A percentile compares a stretch with the other conserved stretches of the same genome.
These are phyloP conservation scores for Tachina grossa DNA, from an alignment of 2,888 invertebrate genomes.

Conservation along the genomic window DNA sequence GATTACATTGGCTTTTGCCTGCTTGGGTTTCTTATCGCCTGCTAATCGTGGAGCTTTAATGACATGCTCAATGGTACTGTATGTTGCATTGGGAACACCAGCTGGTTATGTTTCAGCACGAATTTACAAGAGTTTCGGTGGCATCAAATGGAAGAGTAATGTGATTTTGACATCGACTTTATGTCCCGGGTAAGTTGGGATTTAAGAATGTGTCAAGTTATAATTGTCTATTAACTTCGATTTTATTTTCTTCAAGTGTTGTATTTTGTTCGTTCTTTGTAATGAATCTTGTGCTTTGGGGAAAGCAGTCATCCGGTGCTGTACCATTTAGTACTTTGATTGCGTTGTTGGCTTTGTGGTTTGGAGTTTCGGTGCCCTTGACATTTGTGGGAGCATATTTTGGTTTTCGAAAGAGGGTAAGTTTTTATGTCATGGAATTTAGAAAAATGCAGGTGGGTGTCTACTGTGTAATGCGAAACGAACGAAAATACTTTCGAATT, in stretches of 20 bases:
- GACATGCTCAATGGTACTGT: constrained; percentile 98
- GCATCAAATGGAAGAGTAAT: constrained; percentile 99
- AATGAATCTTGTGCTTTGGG: constrained; percentile 98
- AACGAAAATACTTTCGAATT: no score
- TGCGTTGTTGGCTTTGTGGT: constrained; percentile 97
- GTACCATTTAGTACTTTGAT: constrained; percentile 98
- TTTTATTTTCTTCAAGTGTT: constrained; percentile 85
- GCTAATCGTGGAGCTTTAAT: constrained; percentile 99
- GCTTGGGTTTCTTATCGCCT: constrained; percentile 98
- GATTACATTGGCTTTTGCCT: constrained; percentile 98
- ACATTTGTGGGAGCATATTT: constrained; percentile 99
- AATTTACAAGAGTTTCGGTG: constrained; percentile 99
- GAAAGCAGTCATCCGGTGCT: constrained; percentile 96
- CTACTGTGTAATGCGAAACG: no score
- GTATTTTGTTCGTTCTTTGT: constrained; percentile 98
- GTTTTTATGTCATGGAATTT: constrained; percentile 73
- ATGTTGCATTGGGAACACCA: constrained; percentile 97
- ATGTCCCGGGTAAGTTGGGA: constrained; percentile 92
- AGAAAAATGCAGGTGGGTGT: no score
- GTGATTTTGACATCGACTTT: constrained; percentile 97
- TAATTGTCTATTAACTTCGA: not conserved
- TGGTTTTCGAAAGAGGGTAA: constrained; percentile 97
- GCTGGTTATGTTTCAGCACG: constrained; percentile 98
- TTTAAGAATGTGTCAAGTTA: not conserved
- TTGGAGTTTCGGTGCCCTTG: constrained; percentile 98